phyloP scores from a whole-genome alignment of 2,797 vertebrate species.

The Heteromormyrus szaboi region DNA sequence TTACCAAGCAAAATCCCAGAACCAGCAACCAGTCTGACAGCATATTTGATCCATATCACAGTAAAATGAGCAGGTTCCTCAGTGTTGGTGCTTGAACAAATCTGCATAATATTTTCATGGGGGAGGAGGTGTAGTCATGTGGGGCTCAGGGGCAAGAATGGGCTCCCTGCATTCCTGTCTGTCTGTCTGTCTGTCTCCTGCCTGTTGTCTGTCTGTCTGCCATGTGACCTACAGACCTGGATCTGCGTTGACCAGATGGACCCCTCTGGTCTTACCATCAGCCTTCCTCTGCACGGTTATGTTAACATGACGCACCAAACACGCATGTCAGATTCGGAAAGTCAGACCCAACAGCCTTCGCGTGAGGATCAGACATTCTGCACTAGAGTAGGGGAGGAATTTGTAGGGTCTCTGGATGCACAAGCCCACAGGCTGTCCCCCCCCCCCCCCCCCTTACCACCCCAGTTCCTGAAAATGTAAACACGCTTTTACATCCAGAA shows the following conservation, averaged over 20 bases:
- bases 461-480: neutral
- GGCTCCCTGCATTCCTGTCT: neutral
- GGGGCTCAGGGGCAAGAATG: neutral
- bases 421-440: neutral
- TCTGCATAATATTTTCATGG: neutral
- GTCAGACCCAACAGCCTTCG: neutral
- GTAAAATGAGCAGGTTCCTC: neutral
- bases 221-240: neutral
- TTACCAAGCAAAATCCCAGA: neutral
- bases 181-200: neutral
- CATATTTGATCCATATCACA: neutral
- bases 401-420: neutral
- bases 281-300: neutral
- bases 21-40: neutral
- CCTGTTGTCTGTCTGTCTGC: neutral
- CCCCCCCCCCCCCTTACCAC: neutral
- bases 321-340: neutral
- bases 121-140: neutral
- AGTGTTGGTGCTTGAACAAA: no score
- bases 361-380: neutral
- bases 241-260: neutral
- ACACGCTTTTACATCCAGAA: neutral
- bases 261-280: neutral
- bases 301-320: neutral
- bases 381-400: neutral